Base-by-base conservation (phyloP, 2,888 invertebrate genomes). In the Syritta pipiens region DNA sequence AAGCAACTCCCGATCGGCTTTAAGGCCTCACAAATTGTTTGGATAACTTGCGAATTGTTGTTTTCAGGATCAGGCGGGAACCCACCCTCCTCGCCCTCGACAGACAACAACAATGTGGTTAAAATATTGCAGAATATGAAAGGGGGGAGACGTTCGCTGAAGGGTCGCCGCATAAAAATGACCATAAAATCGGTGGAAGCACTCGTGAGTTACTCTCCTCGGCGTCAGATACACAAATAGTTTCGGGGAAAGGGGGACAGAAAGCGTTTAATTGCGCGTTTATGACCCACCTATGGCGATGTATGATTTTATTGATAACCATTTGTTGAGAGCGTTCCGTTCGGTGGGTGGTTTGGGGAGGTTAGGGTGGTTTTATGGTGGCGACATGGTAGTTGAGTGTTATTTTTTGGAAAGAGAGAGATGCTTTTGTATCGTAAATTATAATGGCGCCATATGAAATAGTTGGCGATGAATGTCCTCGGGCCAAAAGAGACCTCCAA, bases 261-360 rank as follows among this genome's bases (percentile, higher is more conserved):
- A n/a, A n/a, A n/a, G n/a, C 10, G 30, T 37, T 59, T 72, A 72
- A 72, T 65, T 32, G 42, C 48, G 12, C 32, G 65, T 77, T 77
- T 77, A 77, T 77, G 72, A 32, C 26, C 72, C 72, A 77, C 72
- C 77, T 77, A 72, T 77, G 72, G 60, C 65, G 65, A 53, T 48
- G 22, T 65, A 55, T 72, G 48, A 72, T 77, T 72, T 72, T 77
- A 72, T 72, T 72, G 72, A 44, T 60, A 60, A 53, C 28, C 59
- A 72, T 77, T 77, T 67, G 63, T 65, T 48, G 49, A 53, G 22
- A 19, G n/a, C 42, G 19, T 7, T 17, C 0, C 37, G 6, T 17
- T 12, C 17, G 9, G 32, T 26, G 10, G 28, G 10, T 49, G 30
- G 20, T 32, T 35, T n/a, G 42, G 42, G 17, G n/a, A n/a, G n/a